Evolutionary conservation across 1,140 invertebrate genomes (phyloP).

Genomic region (Orchestia grillus): DNA sequence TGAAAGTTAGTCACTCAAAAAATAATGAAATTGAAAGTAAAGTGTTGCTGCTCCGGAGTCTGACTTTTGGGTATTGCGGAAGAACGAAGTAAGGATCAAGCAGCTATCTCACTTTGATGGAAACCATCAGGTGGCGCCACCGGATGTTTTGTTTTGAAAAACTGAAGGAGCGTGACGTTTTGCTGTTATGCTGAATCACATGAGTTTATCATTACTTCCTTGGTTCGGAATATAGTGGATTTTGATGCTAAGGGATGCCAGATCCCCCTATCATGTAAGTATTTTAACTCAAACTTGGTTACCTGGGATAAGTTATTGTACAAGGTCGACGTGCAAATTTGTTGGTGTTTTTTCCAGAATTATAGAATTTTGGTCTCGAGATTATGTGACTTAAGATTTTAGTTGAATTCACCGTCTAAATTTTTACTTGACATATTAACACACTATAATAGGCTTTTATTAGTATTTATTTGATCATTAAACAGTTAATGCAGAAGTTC

Average conservation of each 20-base stretch:
- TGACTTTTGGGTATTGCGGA: not conserved
- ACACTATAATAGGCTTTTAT: not conserved
- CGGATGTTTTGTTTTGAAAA: slow-evolving; percentile 40
- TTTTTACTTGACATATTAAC: not conserved
- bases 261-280: slow-evolving; percentile 29
- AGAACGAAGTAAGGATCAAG: not conserved
- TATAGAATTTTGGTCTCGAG: not conserved
- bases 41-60: not conserved
- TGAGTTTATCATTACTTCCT: slow-evolving; percentile 3
- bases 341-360: not conserved
- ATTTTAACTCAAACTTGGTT: not conserved
- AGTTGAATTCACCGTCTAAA: not conserved
- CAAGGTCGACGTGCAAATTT: not conserved
- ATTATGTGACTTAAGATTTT: not conserved
- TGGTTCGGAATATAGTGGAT: slow-evolving; percentile 17
- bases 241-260: slow-evolving; percentile 39
- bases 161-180: slow-evolving; percentile 6
- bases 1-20: too few relatives aligned
- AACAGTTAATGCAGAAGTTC: not conserved
- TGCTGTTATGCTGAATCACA: slow-evolving; percentile 14
- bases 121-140: slow-evolving; percentile 32
- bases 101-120: not conserved
- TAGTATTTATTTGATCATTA: not conserved
- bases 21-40: too few relatives aligned
- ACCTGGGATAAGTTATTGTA: not conserved